A percentile compares a stretch with the other conserved stretches of the same genome.
Conservation (phyloP, 1,140 invertebrate species). For the Caenorhabditis elegans region DNA sequence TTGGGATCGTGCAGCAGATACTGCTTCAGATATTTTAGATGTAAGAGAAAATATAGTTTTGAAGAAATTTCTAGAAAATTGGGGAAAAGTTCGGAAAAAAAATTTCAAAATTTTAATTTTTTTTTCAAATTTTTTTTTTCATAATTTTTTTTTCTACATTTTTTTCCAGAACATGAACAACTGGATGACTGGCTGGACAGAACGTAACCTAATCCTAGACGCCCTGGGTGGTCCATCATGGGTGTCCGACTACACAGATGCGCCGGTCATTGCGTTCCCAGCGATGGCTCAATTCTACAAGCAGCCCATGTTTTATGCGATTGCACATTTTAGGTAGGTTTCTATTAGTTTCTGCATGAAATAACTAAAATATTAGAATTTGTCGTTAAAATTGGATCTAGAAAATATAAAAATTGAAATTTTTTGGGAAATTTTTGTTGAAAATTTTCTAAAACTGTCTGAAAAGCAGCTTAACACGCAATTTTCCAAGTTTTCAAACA, state of each 20-base stretch:
- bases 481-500: too few species aligned
- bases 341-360: not conserved
- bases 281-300: slow-evolving; percentile 32
- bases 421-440: too few species aligned
- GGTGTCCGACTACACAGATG: slow-evolving; percentile 18
- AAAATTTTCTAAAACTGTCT: too few species aligned
- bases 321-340: slow-evolving; percentile 39
- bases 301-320: slow-evolving; percentile 44
- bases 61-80: too few species aligned
- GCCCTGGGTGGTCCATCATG: slow-evolving; percentile 30
- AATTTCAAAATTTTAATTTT: too few species aligned
- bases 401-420: not conserved
- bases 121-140: too few species aligned
- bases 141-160: too few species aligned
- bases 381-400: not conserved
- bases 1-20: slow-evolving; percentile 2
- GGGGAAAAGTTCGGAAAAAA: too few species aligned
- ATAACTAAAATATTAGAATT: not conserved
- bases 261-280: slow-evolving; percentile 23
- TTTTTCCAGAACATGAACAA: slow-evolving; percentile 34
- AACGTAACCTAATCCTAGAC: slow-evolving; percentile 35
- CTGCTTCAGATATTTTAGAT: not conserved
- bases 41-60: too few species aligned
- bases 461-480: too few species aligned
- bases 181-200: slow-evolving; percentile 32